phyloP scores from a whole-genome alignment of 1,140 invertebrate species.

The Pantala flavescens region DNA sequence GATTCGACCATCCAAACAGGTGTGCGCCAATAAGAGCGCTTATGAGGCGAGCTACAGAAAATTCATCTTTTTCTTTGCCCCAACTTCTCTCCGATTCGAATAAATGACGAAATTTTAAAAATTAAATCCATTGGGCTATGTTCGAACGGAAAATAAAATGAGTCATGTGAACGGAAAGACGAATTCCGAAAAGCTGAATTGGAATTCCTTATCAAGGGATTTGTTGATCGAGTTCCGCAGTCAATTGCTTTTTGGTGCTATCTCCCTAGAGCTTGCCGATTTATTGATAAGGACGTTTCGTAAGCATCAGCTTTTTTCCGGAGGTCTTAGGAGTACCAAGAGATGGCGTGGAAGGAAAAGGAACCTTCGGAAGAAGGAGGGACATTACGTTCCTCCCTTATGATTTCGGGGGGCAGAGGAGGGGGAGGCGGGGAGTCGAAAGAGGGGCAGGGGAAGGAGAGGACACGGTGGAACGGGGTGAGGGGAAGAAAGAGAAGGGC shows the following conservation, averaged over 20 bases:
- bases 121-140: too few species aligned
- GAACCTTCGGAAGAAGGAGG: not conserved
- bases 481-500: not conserved
- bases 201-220: too few species aligned
- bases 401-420: slow-evolving; percentile 30
- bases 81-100: too few species aligned
- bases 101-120: too few species aligned
- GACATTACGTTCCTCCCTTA: slow-evolving; percentile 22
- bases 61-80: not conserved
- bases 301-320: not conserved
- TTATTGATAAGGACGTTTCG: not conserved
- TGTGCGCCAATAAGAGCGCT: not conserved
- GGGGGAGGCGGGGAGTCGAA: slow-evolving; percentile 27
- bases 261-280: not conserved
- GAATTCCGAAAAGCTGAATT: too few species aligned
- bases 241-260: too few species aligned
- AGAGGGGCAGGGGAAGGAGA: slow-evolving; percentile 22
- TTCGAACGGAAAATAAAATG: too few species aligned
- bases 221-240: too few species aligned
- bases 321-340: too few species aligned
- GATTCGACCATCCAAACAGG: not conserved
- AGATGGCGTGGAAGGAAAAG: too few species aligned
- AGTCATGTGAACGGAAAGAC: too few species aligned
- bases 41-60: not conserved
- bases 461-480: not conserved